Conservation (phyloP, 2,113 vertebrate genomes). For the Ameiurus melas region DNA sequence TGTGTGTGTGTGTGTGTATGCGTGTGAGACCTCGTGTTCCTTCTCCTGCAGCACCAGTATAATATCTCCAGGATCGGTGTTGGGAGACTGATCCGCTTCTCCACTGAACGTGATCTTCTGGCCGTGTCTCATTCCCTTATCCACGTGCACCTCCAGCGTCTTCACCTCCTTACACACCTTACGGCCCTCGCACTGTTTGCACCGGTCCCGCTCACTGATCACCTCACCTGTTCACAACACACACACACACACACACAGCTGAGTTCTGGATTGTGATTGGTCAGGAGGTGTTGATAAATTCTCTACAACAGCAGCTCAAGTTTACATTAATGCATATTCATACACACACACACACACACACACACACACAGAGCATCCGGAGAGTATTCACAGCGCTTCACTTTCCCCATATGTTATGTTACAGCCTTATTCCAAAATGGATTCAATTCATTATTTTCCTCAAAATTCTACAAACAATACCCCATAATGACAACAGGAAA, state of each 20-base stretch:
- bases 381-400: no score
- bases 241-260: no score
- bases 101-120: conserved; percentile 97
- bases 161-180: conserved; percentile 98
- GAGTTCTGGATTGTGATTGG: not conserved
- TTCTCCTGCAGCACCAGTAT: conserved; percentile 96
- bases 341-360: no score
- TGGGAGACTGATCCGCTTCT: conserved; percentile 97
- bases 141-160: conserved; percentile 97
- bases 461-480: no score
- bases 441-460: no score
- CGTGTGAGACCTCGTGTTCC: conserved; percentile 86
- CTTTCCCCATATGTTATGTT: no score
- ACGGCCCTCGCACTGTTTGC: conserved; percentile 98
- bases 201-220: conserved; percentile 98
- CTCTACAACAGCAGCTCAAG: not conserved
- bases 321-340: no score
- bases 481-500: no score
- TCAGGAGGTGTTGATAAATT: not conserved
- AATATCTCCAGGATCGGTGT: conserved; percentile 94
- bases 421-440: no score
- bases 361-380: no score
- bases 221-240: conserved; percentile 82
- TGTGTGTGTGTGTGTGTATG: not conserved
- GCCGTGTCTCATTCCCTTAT: conserved; percentile 99